A percentile compares a stretch with the other conserved stretches of the same genome.
Conservation (phyloP, 2,888 invertebrate genomes). For the Latheticus oryzae region DNA sequence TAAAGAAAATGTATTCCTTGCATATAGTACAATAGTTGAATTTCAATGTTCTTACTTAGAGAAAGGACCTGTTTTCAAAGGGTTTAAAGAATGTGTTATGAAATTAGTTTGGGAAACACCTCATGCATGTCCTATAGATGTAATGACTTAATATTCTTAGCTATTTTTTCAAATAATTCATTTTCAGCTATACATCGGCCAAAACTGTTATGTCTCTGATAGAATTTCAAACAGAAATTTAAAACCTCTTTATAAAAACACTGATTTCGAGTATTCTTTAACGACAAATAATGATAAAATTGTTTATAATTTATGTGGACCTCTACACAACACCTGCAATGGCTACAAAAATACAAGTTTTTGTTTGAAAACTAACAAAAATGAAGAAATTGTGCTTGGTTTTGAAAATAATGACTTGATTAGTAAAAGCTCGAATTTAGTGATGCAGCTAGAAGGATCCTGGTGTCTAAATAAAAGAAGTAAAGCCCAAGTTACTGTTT, state of each 20-base stretch:
- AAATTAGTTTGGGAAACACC: constrained; percentile 50
- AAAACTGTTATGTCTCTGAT: constrained; percentile 29
- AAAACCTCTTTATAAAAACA: constrained; percentile 7
- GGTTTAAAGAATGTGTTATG: constrained; percentile 41
- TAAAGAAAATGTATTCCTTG: constrained; percentile 15
- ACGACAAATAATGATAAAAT: not conserved
- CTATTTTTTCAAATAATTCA: not conserved
- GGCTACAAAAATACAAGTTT: constrained; percentile 28
- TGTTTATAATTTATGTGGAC: constrained; percentile 38
- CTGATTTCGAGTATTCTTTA: constrained; percentile 19
- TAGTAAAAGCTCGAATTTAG: constrained; percentile 22
- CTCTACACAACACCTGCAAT: constrained; percentile 13
- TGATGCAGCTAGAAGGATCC: constrained; percentile 18
- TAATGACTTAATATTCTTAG: constrained; percentile 17
- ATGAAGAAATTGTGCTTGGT: constrained; percentile 13
- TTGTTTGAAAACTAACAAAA: constrained; percentile 19
- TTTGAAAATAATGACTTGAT: constrained; percentile 22
- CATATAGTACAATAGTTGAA: constrained; percentile 47
- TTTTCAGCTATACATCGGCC: constrained; percentile 28
- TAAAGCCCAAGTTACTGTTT: constrained; percentile 3
- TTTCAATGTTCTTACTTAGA: constrained; percentile 49
- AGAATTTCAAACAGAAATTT: constrained; percentile 21
- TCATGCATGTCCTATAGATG: constrained; percentile 47
- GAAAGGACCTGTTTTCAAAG: constrained; percentile 46
- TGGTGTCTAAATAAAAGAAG: constrained; percentile 9